Evolutionary conservation across 1,140 invertebrate genomes (phyloP), one percentile per base, ranked within the genome.

Genomic region (Caenorhabditis tropicalis): DNA sequence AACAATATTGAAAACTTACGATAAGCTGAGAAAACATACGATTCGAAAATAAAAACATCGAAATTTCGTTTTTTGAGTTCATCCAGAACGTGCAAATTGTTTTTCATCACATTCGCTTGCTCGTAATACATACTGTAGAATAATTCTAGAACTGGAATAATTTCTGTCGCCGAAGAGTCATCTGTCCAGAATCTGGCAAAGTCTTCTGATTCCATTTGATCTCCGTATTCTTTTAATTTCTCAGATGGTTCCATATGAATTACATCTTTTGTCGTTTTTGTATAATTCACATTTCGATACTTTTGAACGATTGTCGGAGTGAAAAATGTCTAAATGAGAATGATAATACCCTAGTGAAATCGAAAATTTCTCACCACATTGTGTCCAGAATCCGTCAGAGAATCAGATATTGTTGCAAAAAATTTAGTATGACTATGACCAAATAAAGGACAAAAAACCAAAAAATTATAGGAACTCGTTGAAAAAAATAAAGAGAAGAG

Each of bases 361-460:
- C n/a, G 15, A 19, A 15, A 51, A 6, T 5, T 5, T 19, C 58
- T 33, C 16, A 74, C 65, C 65, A 74, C 65, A 43, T 74, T 74
- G 24, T 74, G 65, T 4, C 65, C 65, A 21, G 65, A 33, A 43
- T 74, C 65, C 15, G 65, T 43, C n/a, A 74, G 15, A 46, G 65
- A 21, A 24, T 74, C 65, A 10, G 65, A 33, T 24, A 74, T 43
- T 15, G 33, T 74, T 0, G 36, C 65, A 24, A 74, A 74, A 15
- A 74, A 74, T 46, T 39, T 74, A n/a, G 36, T 43, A 74, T 74
- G 65, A 19, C 65, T 74, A 43, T 74, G 65, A 21, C 36, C 65
- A 46, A 74, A 74, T 24, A 74, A 43, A n/a, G 65, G 65, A n/a
- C 65, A 74, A 19, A 36, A 74, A 43, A 74, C 65, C 7, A 74